These are phyloP conservation scores for Gymnobelideus leadbeateri DNA, from an alignment of 2,113 vertebrate species.

Conservation along the genomic window DNA sequence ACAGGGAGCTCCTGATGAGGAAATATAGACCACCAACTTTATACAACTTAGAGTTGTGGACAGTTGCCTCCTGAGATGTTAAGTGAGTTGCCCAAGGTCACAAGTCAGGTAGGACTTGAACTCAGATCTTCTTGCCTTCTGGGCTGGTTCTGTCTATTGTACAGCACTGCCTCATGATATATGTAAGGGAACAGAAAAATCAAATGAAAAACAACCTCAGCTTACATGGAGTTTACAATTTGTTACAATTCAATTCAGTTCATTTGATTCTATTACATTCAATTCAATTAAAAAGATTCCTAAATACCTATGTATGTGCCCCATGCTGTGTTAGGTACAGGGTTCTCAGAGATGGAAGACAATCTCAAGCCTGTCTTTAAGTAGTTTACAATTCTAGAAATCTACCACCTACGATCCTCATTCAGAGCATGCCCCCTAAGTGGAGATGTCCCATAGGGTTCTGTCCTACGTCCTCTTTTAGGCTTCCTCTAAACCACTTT, in stretches of 20 bases:
- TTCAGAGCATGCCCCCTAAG: background rate
- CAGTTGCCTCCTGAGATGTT: background rate
- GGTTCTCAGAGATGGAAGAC: background rate
- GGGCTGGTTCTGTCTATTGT: background rate
- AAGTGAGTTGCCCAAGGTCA: background rate
- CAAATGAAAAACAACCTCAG: background rate
- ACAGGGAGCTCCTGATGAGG: background rate
- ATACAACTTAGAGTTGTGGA: background rate
- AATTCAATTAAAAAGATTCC: background rate
- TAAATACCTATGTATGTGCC: background rate
- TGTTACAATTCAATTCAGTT: background rate
- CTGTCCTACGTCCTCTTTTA: background rate
- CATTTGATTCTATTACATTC: background rate
- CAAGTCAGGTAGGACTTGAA: too few species aligned
- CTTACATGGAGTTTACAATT: background rate
- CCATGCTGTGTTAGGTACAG: background rate
- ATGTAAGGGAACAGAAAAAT: background rate
- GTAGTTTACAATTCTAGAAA: background rate
- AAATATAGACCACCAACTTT: background rate
- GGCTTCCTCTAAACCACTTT: background rate
- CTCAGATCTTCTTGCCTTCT: background rate
- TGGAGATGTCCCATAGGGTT: background rate
- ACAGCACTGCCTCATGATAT: background rate
- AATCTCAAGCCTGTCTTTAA: background rate
- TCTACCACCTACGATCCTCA: background rate